Percentiles rank a stretch among this genome's conserved stretches.
These are phyloP conservation scores for Dendrolimus kikuchii DNA, from an alignment of 1,140 invertebrate genomes.

Conservation along the genomic window DNA sequence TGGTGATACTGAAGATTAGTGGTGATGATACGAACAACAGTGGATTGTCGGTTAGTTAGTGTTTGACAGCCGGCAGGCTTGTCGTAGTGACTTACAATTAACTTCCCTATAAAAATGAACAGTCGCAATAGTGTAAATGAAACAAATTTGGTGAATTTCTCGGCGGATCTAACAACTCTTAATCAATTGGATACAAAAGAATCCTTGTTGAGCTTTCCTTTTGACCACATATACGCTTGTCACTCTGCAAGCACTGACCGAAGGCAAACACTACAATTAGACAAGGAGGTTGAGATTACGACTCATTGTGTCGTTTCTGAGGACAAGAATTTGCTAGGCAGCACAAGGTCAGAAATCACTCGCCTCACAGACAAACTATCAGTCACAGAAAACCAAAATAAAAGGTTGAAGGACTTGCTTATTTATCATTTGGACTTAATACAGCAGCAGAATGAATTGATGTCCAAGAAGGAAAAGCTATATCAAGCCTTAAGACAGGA, in stretches of 20 bases:
- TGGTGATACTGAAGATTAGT: conserved; percentile 19
- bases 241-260: conserved; percentile 43
- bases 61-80: conserved; percentile 62
- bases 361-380: conserved; percentile 30
- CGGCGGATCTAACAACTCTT: conserved; percentile 42
- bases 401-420: conserved; percentile 44
- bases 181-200: conserved; percentile 57
- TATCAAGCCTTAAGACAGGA: conserved; percentile 49
- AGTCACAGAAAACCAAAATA: conserved; percentile 42
- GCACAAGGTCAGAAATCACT: conserved; percentile 20
- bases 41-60: conserved; percentile 40
- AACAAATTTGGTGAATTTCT: conserved; percentile 62
- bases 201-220: conserved; percentile 54
- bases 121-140: conserved; percentile 62
- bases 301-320: conserved; percentile 36
- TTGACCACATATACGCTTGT: conserved; percentile 61
- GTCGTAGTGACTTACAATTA: conserved; percentile 43
- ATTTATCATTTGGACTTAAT: conserved; percentile 54
- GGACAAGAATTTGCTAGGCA: conserved; percentile 23
- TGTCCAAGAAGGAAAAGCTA: conserved; percentile 46
- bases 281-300: conserved; percentile 44
- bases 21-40: conserved; percentile 52
- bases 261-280: conserved; percentile 30
- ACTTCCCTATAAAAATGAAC: conserved; percentile 58
- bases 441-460: conserved; percentile 55